Evolutionary conservation across 2,888 invertebrate genomes (phyloP).

Genomic region (Aphelenchoides bicaudatus): DNA sequence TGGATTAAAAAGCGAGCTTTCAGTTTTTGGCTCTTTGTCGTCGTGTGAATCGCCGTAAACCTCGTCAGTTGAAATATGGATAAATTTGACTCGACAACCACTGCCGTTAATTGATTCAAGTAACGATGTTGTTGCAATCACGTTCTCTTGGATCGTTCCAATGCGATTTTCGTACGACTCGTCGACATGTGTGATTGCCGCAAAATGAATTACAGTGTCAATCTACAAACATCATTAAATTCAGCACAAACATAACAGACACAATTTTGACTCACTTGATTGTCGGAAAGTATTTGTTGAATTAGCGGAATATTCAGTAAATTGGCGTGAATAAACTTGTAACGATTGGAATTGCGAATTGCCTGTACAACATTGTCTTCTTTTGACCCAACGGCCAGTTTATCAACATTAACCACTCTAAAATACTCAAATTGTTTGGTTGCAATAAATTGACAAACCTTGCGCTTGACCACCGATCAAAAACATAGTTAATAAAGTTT

Average conservation of each 20-base stretch:
- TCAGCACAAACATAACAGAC: too few species aligned
- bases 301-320: constrained; percentile 46
- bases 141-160: constrained; percentile 58
- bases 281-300: constrained; percentile 39
- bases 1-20: constrained; percentile 50
- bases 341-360: constrained; percentile 43
- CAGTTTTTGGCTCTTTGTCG: constrained; percentile 51
- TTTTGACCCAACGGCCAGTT: constrained; percentile 52
- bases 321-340: constrained; percentile 48
- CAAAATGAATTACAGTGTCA: constrained; percentile 58
- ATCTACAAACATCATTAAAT: constrained; percentile 38
- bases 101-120: constrained; percentile 53
- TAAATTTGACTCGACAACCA: constrained; percentile 47
- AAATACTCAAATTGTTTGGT: constrained; percentile 8
- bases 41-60: constrained; percentile 61
- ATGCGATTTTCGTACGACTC: constrained; percentile 59
- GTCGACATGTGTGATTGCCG: constrained; percentile 60
- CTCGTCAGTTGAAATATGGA: constrained; percentile 60
- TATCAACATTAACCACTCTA: constrained; percentile 56
- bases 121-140: constrained; percentile 56
- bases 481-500: constrained; percentile 57
- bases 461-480: constrained; percentile 47
- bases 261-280: constrained; percentile 34
- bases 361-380: constrained; percentile 33
- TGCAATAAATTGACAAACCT: constrained; percentile 36